Evolutionary conservation across 2,888 invertebrate genomes (phyloP).

Genomic region (Deilephila porcellus): DNA sequence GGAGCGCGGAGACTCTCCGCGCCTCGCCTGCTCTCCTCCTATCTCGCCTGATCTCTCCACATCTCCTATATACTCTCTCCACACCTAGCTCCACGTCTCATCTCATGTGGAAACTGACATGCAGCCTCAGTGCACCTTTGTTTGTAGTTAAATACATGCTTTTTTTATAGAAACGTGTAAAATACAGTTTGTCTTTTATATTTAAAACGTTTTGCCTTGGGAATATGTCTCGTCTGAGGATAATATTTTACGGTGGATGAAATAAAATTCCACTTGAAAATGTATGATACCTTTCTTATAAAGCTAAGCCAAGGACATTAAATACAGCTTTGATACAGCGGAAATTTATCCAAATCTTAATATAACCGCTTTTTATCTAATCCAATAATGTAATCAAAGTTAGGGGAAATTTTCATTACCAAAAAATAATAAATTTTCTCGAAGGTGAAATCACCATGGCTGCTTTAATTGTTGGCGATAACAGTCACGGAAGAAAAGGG

Average conservation of each 20-base stretch:
- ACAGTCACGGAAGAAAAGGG: conserved; percentile 1
- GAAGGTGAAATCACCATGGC: neutral
- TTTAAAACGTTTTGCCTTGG: neutral
- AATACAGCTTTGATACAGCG: no score
- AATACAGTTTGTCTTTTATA: neutral
- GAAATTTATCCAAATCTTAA: no score
- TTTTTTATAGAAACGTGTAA: neutral
- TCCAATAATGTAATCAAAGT: neutral
- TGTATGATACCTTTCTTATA: no score
- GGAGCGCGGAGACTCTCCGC: neutral
- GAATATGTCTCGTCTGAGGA: neutral
- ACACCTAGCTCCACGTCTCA: neutral
- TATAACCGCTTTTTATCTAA: no score
- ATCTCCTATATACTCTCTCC: neutral
- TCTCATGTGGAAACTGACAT: neutral
- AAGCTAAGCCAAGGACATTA: no score
- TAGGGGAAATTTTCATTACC: neutral
- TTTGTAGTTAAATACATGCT: neutral
- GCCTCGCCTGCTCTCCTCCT: neutral
- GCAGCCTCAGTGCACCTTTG: neutral
- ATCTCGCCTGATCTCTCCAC: neutral
- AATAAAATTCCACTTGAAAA: neutral
- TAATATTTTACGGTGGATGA: neutral
- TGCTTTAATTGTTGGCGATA: neutral
- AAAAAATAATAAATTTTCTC: neutral